Evolutionary conservation across 2,888 invertebrate genomes (phyloP), one percentile per base, ranked within the genome.

Genomic region (Lochmaea crataegi): DNA sequence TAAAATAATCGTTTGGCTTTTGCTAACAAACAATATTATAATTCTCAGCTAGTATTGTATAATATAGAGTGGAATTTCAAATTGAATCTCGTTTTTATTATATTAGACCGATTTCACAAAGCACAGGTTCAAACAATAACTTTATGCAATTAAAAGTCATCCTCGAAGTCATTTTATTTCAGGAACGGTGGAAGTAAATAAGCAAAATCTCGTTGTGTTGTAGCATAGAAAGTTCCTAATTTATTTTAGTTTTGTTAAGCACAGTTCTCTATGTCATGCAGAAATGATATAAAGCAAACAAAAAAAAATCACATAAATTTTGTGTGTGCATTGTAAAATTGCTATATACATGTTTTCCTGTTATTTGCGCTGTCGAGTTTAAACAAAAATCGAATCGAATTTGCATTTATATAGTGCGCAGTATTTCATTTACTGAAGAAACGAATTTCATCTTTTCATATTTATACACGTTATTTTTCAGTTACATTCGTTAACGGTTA

Each of bases 361-460:
- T 66, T 66, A 48, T 65, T 69, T 70, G 69, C 69, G 57, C 53
- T 63, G 69, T 73, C 57, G 72, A 45, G 58, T 72, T 72, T 68
- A 68, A 72, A 72, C 69, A 73, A 32, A 63, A 69, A 66, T 73
- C 69, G 66, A 73, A 69, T 14, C 22, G 32, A 69, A 69, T 73
- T 73, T 73, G 66, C 73, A 73, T 73, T 63, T 73, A 73, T 69
- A 69, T 69, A 72, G 68, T 53, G 58, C 45, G 45, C 67, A 60
- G 68, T 60, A 64, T 69, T 63, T 63, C 69, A 61, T 69, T 69
- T 56, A 14, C 14, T 14, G n/a, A 63, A 63, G 69, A 63, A 57
- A 58, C 16, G 42, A 32, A 60, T 60, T 60, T 45, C 68, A 68
- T 67, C 67, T 67, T 67, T 67, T 32, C 10, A 38, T 56, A 18